These are phyloP conservation scores for Piscicola geometra DNA, from an alignment of 2,888 invertebrate species.

Conservation along the genomic window DNA sequence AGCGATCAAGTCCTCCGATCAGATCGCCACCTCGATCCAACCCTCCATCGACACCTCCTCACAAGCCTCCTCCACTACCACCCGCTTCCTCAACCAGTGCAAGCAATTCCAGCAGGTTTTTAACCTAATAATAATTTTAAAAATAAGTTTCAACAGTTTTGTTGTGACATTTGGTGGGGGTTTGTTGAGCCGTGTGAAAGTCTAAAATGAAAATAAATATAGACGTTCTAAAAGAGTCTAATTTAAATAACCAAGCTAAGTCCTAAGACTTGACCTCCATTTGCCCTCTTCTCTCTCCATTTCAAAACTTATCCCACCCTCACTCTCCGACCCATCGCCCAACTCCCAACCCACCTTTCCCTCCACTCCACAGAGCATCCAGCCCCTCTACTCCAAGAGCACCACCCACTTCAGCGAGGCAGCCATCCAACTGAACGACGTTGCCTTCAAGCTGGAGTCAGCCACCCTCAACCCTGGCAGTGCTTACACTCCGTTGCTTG, in stretches of 20 bases:
- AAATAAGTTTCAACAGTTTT: background rate
- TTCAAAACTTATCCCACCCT: background rate
- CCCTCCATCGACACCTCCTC: background rate
- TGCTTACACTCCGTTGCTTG: background rate
- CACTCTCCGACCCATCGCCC: background rate
- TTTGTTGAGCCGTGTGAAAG: background rate
- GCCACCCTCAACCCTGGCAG: background rate
- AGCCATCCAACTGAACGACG: constrained; percentile 14
- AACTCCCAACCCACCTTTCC: background rate
- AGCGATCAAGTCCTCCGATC: background rate
- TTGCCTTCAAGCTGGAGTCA: background rate
- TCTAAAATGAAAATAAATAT: too few species aligned
- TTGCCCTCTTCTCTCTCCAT: too few species aligned
- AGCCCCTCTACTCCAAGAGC: background rate
- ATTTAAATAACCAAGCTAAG: too few species aligned
- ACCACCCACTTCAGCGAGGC: constrained; percentile 9
- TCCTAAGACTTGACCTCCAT: too few species aligned
- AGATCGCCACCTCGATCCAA: constrained; percentile 12
- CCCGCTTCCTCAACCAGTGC: background rate
- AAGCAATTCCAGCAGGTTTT: constrained; percentile 7
- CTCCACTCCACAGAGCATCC: background rate
- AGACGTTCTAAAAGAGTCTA: too few species aligned
- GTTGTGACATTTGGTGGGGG: background rate
- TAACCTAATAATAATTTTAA: too few species aligned
- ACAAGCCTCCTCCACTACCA: background rate